These are phyloP conservation scores for Esox niger DNA, from an alignment of 2,113 vertebrate species.

Conservation along the genomic window DNA sequence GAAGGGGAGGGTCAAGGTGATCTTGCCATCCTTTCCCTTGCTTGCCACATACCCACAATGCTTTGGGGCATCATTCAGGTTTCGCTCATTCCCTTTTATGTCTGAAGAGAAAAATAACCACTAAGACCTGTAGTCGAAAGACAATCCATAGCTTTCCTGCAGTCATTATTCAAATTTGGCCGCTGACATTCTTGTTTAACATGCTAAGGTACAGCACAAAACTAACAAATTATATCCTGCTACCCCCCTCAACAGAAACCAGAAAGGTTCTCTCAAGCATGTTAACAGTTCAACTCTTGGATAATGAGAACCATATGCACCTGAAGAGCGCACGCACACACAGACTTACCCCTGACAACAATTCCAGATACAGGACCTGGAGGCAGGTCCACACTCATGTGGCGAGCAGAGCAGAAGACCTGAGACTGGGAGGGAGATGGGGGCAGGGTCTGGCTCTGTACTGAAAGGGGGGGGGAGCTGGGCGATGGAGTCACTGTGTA, in stretches of 20 bases:
- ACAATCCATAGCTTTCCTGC: not conserved
- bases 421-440: constrained; percentile 24
- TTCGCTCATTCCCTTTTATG: constrained; percentile 41
- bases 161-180: not conserved
- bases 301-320: constrained; percentile 47
- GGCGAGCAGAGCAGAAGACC: constrained; percentile 57
- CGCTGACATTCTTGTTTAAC: too few relatives aligned
- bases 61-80: constrained; percentile 51
- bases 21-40: constrained; percentile 51
- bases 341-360: constrained; percentile 54
- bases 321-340: constrained; percentile 12
- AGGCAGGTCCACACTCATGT: constrained; percentile 65
- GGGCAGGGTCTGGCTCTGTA: not conserved
- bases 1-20: constrained; percentile 56
- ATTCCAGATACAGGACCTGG: constrained; percentile 58
- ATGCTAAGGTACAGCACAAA: not conserved
- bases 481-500: not conserved
- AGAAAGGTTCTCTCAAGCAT: constrained; percentile 9
- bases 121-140: not conserved
- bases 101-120: constrained; percentile 34
- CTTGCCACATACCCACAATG: constrained; percentile 70
- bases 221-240: not conserved
- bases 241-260: not conserved
- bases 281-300: constrained; percentile 30
- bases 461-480: not conserved